Conservation (phyloP, 2,797 vertebrate genomes). For the Graptemys geographica region DNA sequence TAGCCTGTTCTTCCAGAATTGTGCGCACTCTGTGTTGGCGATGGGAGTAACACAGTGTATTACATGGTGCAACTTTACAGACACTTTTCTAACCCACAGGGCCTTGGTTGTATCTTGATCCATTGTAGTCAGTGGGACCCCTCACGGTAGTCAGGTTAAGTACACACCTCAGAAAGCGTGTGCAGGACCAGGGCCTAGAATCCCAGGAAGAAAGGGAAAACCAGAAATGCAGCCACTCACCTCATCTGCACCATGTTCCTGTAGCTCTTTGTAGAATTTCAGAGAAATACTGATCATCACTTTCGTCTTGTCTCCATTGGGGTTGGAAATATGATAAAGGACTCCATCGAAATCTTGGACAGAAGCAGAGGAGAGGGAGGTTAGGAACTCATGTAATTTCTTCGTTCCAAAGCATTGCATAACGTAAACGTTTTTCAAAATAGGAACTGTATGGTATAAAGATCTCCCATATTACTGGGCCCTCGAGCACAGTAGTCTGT, state of each 20-base stretch:
- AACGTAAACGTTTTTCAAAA: background rate
- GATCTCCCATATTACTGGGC: background rate
- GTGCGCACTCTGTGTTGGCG: background rate
- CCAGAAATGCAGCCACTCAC: conserved; percentile 75
- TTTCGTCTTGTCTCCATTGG: conserved; percentile 98
- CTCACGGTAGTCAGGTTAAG: background rate
- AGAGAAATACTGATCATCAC: conserved; percentile 99
- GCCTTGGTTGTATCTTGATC: background rate
- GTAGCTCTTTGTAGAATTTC: conserved; percentile 99
- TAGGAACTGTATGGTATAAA: background rate
- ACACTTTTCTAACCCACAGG: background rate
- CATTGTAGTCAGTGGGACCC: background rate
- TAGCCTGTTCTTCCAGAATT: background rate
- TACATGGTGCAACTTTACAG: background rate
- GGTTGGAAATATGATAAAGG: conserved; percentile 99
- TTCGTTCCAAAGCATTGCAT: background rate
- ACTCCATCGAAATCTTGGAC: conserved; percentile 97
- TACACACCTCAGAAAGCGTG: background rate
- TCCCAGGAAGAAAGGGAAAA: background rate
- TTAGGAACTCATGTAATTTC: background rate
- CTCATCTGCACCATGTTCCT: conserved; percentile 97
- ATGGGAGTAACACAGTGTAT: background rate
- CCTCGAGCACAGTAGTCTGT: background rate
- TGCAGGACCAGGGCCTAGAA: background rate
- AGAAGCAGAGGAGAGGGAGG: conserved; percentile 41